Evolutionary conservation across 2,113 vertebrate genomes (phyloP).

Genomic region (Paracanthobrama guichenoti): DNA sequence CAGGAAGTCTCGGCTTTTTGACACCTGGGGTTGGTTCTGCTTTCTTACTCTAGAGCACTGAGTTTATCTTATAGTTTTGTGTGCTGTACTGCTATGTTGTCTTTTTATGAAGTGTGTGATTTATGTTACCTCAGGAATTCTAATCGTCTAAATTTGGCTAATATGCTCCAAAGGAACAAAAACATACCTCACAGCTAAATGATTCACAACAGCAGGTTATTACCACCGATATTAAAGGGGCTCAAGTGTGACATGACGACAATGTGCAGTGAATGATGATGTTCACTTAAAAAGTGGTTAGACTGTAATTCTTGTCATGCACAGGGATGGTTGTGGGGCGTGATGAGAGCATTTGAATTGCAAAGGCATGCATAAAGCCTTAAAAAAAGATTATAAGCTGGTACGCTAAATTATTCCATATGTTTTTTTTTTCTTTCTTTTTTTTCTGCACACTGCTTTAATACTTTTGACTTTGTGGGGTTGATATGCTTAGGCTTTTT

Average conservation of each 20-base stretch:
- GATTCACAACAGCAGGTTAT: slow-evolving; percentile 37
- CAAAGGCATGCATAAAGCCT: slow-evolving; percentile 27
- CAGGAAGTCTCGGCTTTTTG: slow-evolving; percentile 88
- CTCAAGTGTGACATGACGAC: slow-evolving; percentile 26
- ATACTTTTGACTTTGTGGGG: slow-evolving; percentile 15
- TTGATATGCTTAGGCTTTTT: slow-evolving; percentile 26
- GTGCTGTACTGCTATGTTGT: background rate
- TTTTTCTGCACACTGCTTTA: slow-evolving; percentile 2
- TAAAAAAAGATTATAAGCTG: slow-evolving; percentile 23
- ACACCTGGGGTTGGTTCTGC: slow-evolving; percentile 82
- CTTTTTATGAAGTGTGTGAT: slow-evolving; percentile 14
- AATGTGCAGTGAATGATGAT: slow-evolving; percentile 37
- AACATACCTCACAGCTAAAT: slow-evolving; percentile 30
- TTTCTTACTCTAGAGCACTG: background rate
- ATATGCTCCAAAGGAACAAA: slow-evolving; percentile 25
- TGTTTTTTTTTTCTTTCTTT: background rate
- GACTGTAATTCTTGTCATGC: slow-evolving; percentile 20
- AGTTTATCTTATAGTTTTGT: background rate
- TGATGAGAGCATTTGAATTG: slow-evolving; percentile 17
- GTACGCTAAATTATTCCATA: slow-evolving; percentile 6
- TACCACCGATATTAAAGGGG: slow-evolving; percentile 41
- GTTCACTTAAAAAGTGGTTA: slow-evolving; percentile 39
- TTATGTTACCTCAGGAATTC: slow-evolving; percentile 32
- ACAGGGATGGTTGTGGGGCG: background rate
- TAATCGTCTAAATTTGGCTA: background rate